Evolutionary conservation across 2,888 invertebrate species (phyloP).

Genomic region (Hydraecia micacea): DNA sequence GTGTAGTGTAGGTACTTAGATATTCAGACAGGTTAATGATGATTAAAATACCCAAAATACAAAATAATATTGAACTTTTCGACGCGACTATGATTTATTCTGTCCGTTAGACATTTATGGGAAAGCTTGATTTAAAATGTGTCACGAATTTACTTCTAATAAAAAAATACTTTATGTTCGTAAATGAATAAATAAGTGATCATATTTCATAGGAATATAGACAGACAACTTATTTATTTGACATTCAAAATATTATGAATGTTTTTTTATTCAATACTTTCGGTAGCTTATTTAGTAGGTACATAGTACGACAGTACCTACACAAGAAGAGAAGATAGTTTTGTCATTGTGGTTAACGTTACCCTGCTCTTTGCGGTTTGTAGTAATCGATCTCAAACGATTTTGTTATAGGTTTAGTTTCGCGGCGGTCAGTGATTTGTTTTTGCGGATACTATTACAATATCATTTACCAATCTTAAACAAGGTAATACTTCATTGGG

Average conservation of each 20-base stretch:
- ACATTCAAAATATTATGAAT: background rate
- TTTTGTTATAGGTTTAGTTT: conserved; percentile 22
- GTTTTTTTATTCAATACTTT: background rate
- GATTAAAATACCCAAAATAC: conserved; percentile 30
- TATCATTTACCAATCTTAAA: conserved; percentile 12
- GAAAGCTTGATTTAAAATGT: conserved; percentile 10
- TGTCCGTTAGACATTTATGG: conserved; percentile 3
- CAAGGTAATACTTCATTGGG: background rate
- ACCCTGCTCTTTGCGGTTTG: conserved; percentile 48
- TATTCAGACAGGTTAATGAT: conserved; percentile 19
- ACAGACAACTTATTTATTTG: conserved; percentile 1
- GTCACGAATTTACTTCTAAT: background rate
- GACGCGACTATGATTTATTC: conserved; percentile 19
- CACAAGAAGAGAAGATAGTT: conserved; percentile 16
- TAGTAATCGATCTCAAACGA: conserved; percentile 50
- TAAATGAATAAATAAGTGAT: conserved; percentile 7
- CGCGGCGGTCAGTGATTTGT: conserved; percentile 6
- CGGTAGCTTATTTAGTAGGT: background rate
- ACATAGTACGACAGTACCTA: background rate
- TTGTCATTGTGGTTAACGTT: conserved; percentile 30
- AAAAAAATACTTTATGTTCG: background rate
- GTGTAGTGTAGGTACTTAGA: conserved; percentile 7
- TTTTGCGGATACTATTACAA: conserved; percentile 30
- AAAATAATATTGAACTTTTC: background rate
- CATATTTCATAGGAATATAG: conserved; percentile 3